Percentiles rank a stretch among this genome's conserved stretches.
These are phyloP conservation scores for Brenthis daphne DNA, from an alignment of 2,888 invertebrate genomes.

Conservation along the genomic window DNA sequence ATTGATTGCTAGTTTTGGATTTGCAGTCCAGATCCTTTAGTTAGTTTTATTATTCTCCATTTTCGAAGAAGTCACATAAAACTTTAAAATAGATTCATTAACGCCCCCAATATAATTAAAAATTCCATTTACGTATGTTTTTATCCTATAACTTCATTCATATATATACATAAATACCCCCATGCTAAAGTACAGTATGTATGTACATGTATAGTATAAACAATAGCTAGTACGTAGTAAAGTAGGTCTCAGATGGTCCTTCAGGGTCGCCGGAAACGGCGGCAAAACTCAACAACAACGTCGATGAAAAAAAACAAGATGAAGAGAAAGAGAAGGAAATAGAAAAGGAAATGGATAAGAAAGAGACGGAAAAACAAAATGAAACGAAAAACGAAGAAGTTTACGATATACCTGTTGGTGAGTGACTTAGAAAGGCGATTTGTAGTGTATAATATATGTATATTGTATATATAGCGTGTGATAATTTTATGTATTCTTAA, in stretches of 20 bases:
- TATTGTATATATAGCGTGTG: background rate
- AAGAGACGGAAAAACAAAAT: slow-evolving; percentile 55
- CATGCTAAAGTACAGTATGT: background rate
- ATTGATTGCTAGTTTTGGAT: too few species aligned
- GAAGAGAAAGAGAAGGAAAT: slow-evolving; percentile 44
- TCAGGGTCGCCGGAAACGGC: slow-evolving; percentile 67
- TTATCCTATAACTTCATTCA: too few species aligned
- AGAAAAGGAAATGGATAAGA: slow-evolving; percentile 56
- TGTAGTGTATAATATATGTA: slow-evolving; percentile 20
- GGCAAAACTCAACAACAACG: slow-evolving; percentile 64
- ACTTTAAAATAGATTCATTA: too few species aligned
- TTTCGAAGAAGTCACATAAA: too few species aligned
- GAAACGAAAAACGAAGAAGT: slow-evolving; percentile 67
- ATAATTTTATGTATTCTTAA: slow-evolving; percentile 2
- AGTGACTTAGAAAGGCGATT: slow-evolving; percentile 49
- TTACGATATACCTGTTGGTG: slow-evolving; percentile 77
- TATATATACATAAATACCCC: background rate
- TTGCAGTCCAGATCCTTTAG: too few species aligned
- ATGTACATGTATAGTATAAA: background rate
- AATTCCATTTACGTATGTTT: too few species aligned
- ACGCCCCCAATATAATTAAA: too few species aligned
- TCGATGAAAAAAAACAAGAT: slow-evolving; percentile 55
- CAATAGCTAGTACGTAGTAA: slow-evolving; percentile 30
- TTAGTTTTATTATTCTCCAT: too few species aligned
- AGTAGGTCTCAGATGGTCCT: slow-evolving; percentile 53